Conservation (phyloP, 2,113 vertebrate species). For the Cheirogaleus medius region DNA sequence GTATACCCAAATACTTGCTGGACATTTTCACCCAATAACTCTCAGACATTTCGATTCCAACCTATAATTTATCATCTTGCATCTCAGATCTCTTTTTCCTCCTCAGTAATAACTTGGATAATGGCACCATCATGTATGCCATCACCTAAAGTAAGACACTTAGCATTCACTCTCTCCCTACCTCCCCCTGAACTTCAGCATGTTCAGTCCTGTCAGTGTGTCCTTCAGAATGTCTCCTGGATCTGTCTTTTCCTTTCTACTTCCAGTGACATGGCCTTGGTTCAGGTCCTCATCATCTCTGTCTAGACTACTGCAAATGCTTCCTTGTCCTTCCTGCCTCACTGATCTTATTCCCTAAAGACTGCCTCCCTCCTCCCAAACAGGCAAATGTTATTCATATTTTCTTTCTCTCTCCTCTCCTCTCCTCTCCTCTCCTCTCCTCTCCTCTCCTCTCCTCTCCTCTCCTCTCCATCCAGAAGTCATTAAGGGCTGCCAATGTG, state of each 20-base stretch:
- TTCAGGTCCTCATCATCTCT: neutral
- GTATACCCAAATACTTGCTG: neutral
- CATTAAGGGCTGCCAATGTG: constrained; percentile 3
- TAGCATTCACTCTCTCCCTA: neutral
- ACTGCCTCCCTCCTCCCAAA: neutral
- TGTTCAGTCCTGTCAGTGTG: neutral
- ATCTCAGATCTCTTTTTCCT: neutral
- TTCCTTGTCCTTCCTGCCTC: neutral
- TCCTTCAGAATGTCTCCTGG: neutral
- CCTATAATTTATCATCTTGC: neutral
- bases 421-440: neutral
- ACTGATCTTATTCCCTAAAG: neutral
- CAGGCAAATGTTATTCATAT: neutral
- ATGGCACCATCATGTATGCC: neutral
- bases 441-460: neutral
- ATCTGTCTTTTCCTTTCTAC: constrained; percentile 29
- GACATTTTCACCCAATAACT: neutral
- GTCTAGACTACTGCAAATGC: neutral
- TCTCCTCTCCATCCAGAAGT: neutral
- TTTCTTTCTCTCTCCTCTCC: too few relatives aligned
- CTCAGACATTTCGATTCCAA: neutral
- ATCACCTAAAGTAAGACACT: neutral
- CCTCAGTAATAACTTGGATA: neutral
- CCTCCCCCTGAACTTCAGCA: neutral
- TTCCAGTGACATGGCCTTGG: neutral